Percentiles rank a stretch among this genome's conserved stretches.
phyloP scores from a whole-genome alignment of 2,797 vertebrate species.

The Myotis findleyi region DNA sequence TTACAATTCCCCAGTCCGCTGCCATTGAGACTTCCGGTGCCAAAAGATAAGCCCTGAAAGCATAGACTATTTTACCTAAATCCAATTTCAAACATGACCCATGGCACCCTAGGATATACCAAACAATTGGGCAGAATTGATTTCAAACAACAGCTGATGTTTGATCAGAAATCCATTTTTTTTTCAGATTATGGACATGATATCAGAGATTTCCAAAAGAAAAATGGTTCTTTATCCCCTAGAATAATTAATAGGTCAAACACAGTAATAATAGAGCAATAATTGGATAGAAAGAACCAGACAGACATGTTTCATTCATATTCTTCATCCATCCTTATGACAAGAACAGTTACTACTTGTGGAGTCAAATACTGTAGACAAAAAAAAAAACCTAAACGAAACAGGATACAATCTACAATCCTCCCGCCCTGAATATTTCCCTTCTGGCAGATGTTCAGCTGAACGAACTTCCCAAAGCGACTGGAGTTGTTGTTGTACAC shows the following conservation, averaged over 20 bases:
- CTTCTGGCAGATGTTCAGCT: constrained; percentile 95
- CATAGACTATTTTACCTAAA: neutral
- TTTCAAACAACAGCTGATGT: neutral
- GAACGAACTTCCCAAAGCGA: constrained; percentile 98
- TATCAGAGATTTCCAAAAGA: neutral
- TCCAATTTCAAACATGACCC: neutral
- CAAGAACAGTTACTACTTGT: fast-evolving
- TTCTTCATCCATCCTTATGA: neutral
- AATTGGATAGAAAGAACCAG: neutral
- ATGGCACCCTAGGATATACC: fast-evolving
- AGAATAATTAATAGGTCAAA: neutral
- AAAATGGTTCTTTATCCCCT: neutral
- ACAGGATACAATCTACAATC: constrained; percentile 98
- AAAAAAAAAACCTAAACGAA: neutral
- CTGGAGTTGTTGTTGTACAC: constrained; percentile 99
- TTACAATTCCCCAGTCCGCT: neutral
- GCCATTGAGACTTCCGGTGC: neutral
- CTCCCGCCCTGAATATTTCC: constrained; percentile 98
- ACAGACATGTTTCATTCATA: neutral
- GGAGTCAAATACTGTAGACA: fast-evolving
- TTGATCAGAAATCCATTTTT: neutral
- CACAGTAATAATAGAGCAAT: neutral
- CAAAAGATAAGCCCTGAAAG: neutral
- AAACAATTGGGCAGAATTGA: neutral
- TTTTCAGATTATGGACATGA: neutral